Evolutionary conservation across 2,888 invertebrate genomes (phyloP), one percentile per base, ranked within the genome.

Genomic region (Pilophorus perplexus): DNA sequence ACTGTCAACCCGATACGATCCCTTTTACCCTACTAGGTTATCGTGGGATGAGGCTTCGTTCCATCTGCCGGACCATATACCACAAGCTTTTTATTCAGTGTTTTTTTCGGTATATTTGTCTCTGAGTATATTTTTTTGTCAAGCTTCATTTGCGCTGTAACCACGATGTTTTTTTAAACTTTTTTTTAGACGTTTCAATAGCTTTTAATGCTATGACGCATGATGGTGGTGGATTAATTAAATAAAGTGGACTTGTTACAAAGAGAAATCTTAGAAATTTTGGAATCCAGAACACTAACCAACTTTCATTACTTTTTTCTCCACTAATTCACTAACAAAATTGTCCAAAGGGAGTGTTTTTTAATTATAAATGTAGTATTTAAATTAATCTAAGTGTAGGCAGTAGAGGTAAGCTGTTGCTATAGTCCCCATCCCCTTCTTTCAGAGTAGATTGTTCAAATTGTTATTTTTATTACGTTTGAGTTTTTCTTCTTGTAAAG

Each of bases 141-240:
- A 66, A 66, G 68, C 68, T 68, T 68, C 64, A 64, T 66, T 66
- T 68, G 68, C 68, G 62, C 66, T 66, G 66, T 64, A 52, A 64
- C 64, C 37, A 50, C 38, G 44, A 38, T 48, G 20, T 22, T 27
- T 46, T 40, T 62, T 50, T 33, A 50, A 20, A 23, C 20, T 52
- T 64, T 62, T n/a, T 62, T 52, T 64, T 64, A 64, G 52, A 40
- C 52, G 62, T 62, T 46, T 46, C 23, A 46, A 52, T 52, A 64
- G 64, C 64, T 64, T 64, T 25, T 52, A 64, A 25, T 16, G 46
- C 48, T 44, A 64, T 64, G 64, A 64, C 50, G 64, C 64, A 64
- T 64, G 64, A 64, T 50, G 64, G 64, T 64, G 64, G 64, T 54
- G 64, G 64, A 52, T 38, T 33, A 37, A 44, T 14, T 42, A 14